phyloP scores from a whole-genome alignment of 2,888 invertebrate species.

The Bellardia bayeri region DNA sequence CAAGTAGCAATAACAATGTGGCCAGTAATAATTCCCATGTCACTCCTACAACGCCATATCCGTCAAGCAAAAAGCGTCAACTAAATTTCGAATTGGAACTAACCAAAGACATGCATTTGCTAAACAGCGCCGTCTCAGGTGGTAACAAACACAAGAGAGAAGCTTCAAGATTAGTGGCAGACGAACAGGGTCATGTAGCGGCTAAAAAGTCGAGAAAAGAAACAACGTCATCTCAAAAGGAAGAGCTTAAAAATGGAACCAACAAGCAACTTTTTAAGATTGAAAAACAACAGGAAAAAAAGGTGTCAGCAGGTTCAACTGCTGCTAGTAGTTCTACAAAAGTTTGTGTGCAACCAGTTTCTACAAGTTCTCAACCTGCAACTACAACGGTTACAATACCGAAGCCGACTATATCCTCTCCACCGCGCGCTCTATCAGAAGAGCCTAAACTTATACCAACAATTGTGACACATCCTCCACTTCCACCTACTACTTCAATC shows the following conservation, averaged over 20 bases:
- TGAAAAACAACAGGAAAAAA: slow-evolving; percentile 52
- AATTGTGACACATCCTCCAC: slow-evolving; percentile 24
- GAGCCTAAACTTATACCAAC: slow-evolving; percentile 37
- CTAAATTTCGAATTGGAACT: slow-evolving; percentile 84
- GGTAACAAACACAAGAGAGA: slow-evolving; percentile 64
- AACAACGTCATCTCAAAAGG: slow-evolving; percentile 32
- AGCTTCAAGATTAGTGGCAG: slow-evolving; percentile 19
- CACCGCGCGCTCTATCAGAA: slow-evolving; percentile 5
- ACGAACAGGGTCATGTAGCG: slow-evolving; percentile 65
- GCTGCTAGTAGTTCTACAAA: not conserved
- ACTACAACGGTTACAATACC: slow-evolving; percentile 5
- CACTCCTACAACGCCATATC: slow-evolving; percentile 53
- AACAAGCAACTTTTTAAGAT: slow-evolving; percentile 55
- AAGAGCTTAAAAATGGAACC: slow-evolving; percentile 54
- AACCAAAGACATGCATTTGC: slow-evolving; percentile 75
- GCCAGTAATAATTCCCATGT: slow-evolving; percentile 1
- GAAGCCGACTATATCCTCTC: not conserved
- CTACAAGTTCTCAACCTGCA: slow-evolving; percentile 51
- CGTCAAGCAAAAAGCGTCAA: slow-evolving; percentile 82
- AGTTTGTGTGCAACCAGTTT: slow-evolving; percentile 40
- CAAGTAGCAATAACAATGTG: slow-evolving; percentile 9
- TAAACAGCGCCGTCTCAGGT: slow-evolving; percentile 75
- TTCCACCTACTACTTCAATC: slow-evolving; percentile 25
- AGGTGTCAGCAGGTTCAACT: not conserved
- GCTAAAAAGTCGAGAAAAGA: slow-evolving; percentile 77